Evolutionary conservation across 2,888 invertebrate genomes (phyloP).

Genomic region (Mesochorus sp.): DNA sequence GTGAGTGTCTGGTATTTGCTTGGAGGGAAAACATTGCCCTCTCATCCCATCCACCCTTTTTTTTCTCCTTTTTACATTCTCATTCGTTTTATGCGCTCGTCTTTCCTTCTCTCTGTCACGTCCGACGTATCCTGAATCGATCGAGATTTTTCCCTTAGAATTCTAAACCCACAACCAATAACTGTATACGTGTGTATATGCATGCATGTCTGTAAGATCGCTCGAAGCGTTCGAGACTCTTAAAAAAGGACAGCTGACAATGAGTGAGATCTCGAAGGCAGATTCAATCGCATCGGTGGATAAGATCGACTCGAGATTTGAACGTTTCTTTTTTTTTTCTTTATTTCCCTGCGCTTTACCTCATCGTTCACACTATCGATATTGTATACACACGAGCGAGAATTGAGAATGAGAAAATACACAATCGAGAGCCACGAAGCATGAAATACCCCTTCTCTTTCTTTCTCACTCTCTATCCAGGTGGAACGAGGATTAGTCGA

Average conservation of each 20-base stretch:
- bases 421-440: constrained; percentile 46
- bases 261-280: constrained; percentile 61
- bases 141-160: constrained; percentile 55
- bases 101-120: constrained; percentile 36
- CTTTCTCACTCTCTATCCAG: constrained; percentile 45
- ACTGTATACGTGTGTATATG: neutral
- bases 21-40: constrained; percentile 41
- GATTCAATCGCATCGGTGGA: constrained; percentile 57
- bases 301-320: constrained; percentile 51
- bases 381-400: constrained; percentile 13
- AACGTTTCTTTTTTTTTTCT: constrained; percentile 1
- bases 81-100: neutral
- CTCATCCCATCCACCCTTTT: constrained; percentile 30
- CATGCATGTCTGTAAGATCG: neutral
- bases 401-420: constrained; percentile 36
- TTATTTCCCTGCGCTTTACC: neutral
- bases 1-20: constrained; percentile 37
- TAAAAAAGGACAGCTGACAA: constrained; percentile 59
- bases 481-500: constrained; percentile 55
- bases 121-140: constrained; percentile 55
- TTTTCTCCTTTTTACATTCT: neutral
- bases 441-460: constrained; percentile 54
- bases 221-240: constrained; percentile 18
- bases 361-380: constrained; percentile 33
- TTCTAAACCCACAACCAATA: no score